phyloP scores from a whole-genome alignment of 2,113 vertebrate genomes.

The Arizona elegans region DNA sequence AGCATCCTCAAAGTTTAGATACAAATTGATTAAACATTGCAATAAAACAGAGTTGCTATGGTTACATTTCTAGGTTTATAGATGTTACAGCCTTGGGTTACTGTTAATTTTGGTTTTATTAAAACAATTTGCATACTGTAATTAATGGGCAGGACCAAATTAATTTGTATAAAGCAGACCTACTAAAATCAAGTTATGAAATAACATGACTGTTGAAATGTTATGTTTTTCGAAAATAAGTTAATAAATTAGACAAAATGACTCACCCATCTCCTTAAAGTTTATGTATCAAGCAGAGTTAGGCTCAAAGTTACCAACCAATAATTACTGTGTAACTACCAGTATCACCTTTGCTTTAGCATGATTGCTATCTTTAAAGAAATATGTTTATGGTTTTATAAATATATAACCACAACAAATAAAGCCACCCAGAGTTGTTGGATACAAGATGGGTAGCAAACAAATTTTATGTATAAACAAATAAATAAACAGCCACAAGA shows the following conservation, averaged over 20 bases:
- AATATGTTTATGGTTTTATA: background rate
- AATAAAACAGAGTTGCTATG: background rate
- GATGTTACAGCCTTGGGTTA: background rate
- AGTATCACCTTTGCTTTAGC: slow-evolving; percentile 37
- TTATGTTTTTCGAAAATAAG: background rate
- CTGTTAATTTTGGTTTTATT: background rate
- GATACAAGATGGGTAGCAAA: background rate
- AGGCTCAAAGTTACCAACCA: slow-evolving; percentile 13
- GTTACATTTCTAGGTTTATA: background rate
- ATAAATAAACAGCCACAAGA: background rate
- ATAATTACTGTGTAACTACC: slow-evolving; percentile 17
- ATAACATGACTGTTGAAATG: background rate
- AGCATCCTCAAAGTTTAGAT: background rate
- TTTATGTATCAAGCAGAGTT: background rate
- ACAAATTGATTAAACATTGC: background rate
- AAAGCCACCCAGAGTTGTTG: background rate
- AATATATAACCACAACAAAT: background rate
- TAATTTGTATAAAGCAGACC: background rate
- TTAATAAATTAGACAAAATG: background rate
- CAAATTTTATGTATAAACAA: background rate
- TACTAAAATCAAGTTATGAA: background rate
- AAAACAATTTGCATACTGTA: background rate
- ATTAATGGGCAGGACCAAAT: background rate
- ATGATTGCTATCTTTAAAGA: slow-evolving; percentile 33
- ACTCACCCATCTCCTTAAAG: background rate